Evolutionary conservation across 2,888 invertebrate genomes (phyloP).

Genomic region (Vannuccia rotundouncinata): DNA sequence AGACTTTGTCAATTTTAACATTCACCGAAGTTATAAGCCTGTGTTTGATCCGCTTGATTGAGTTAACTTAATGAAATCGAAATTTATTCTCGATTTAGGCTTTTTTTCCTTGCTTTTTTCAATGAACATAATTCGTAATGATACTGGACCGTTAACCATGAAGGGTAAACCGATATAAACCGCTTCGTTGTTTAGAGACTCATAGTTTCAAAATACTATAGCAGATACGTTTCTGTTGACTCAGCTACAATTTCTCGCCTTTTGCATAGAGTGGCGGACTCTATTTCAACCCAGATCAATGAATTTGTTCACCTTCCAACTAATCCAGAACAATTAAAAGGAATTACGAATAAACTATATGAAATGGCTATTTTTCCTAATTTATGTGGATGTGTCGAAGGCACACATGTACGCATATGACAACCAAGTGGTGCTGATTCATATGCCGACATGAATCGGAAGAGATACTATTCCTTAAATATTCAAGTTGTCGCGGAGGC

Average conservation of each 20-base stretch:
- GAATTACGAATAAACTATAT: slow-evolving; percentile 27
- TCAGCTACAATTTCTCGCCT: neutral
- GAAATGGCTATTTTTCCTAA: slow-evolving; percentile 41
- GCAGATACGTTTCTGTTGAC: neutral
- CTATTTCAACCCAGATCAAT: neutral
- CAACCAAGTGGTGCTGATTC: slow-evolving; percentile 39
- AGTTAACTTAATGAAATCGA: neutral
- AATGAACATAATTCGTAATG: neutral
- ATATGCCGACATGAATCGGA: slow-evolving; percentile 41
- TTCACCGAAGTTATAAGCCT: neutral
- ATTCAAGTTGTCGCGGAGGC: slow-evolving; percentile 42
- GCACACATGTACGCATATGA: slow-evolving; percentile 42
- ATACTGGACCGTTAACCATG: neutral
- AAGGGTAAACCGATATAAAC: neutral
- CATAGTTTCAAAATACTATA: neutral
- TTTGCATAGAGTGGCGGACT: neutral
- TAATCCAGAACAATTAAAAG: neutral
- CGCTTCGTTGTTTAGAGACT: neutral
- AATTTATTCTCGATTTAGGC: neutral
- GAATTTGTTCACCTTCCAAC: slow-evolving; percentile 34
- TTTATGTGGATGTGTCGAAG: slow-evolving; percentile 43
- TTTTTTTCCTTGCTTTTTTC: neutral
- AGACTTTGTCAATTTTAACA: neutral
- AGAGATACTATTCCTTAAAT: slow-evolving; percentile 43
- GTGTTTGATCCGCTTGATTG: neutral